Percentiles rank a stretch among this genome's conserved stretches.
Evolutionary conservation across 2,888 invertebrate genomes (phyloP).

Genomic region (Oscheius onirici): DNA sequence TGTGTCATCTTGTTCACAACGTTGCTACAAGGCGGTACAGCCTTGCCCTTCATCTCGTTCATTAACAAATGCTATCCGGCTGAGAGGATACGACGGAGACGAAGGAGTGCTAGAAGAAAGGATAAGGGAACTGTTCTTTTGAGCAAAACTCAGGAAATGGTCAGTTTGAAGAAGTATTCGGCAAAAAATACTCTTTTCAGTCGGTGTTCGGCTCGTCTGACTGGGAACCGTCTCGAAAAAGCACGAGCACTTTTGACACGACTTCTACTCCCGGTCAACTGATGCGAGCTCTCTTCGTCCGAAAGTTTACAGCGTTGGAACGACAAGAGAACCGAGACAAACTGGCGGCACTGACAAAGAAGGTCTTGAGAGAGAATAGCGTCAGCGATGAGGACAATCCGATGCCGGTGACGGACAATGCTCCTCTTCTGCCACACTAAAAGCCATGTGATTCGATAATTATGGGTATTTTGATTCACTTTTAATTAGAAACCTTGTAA

Average conservation of each 20-base stretch:
- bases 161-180: constrained; percentile 65
- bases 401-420: background rate
- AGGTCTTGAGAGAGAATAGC: constrained; percentile 43
- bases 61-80: constrained; percentile 52
- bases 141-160: constrained; percentile 97
- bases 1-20: constrained; percentile 96
- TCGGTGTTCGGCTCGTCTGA: constrained; percentile 54
- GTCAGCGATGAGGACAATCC: constrained; percentile 39
- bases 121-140: constrained; percentile 73
- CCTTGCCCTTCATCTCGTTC: constrained; percentile 90
- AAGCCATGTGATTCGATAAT: no score
- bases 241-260: constrained; percentile 37
- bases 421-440: background rate
- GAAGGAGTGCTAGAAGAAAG: constrained; percentile 27
- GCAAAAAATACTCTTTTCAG: constrained; percentile 34
- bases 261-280: constrained; percentile 43
- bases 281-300: constrained; percentile 60
- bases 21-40: constrained; percentile 92
- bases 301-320: constrained; percentile 61
- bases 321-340: constrained; percentile 50
- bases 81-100: constrained; percentile 27
- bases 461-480: no score
- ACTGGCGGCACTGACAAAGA: constrained; percentile 46
- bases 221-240: constrained; percentile 43
- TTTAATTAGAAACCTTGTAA: no score